A percentile compares a stretch with the other conserved stretches of the same genome.
Evolutionary conservation across 2,113 vertebrate species (phyloP).

Genomic region (Rhodinocichla rosea): DNA sequence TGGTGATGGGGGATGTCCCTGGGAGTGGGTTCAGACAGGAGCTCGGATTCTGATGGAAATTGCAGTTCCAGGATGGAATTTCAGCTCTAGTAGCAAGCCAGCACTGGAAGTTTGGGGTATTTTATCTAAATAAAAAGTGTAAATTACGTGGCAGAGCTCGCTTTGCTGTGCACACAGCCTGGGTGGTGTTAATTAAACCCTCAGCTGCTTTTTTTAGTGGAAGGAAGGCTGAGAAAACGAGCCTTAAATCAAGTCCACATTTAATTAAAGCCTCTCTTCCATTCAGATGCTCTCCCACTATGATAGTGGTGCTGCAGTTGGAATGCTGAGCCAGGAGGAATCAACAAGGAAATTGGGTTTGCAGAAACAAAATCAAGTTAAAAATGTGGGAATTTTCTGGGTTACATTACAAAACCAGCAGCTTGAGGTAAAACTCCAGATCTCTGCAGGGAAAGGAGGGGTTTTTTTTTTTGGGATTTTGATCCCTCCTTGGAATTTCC

Average conservation of each 20-base stretch:
- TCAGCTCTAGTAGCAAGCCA: background rate
- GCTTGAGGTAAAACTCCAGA: background rate
- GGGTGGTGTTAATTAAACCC: slow-evolving; percentile 62
- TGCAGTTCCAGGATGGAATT: background rate
- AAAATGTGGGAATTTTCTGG: background rate
- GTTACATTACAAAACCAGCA: background rate
- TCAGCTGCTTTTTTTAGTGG: slow-evolving; percentile 7
- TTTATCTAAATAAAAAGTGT: slow-evolving; percentile 30
- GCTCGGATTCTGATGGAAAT: background rate
- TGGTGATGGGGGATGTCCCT: rapidly evolving
- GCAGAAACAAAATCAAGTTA: background rate
- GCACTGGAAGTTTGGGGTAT: background rate
- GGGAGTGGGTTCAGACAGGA: background rate
- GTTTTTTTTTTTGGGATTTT: background rate
- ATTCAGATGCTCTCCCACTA: slow-evolving; percentile 24
- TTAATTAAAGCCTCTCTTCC: slow-evolving; percentile 54
- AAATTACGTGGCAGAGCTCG: background rate
- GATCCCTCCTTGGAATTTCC: background rate
- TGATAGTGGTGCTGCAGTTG: background rate
- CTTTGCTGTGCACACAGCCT: slow-evolving; percentile 5
- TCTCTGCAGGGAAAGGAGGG: background rate
- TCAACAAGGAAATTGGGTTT: background rate
- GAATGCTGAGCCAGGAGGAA: background rate
- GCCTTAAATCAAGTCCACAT: background rate
- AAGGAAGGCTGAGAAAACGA: slow-evolving; percentile 13